Evolutionary conservation across 37 sponge, comb jelly and placozoan genomes (phyloP).

Genomic region (Petrosia ficiformis): DNA sequence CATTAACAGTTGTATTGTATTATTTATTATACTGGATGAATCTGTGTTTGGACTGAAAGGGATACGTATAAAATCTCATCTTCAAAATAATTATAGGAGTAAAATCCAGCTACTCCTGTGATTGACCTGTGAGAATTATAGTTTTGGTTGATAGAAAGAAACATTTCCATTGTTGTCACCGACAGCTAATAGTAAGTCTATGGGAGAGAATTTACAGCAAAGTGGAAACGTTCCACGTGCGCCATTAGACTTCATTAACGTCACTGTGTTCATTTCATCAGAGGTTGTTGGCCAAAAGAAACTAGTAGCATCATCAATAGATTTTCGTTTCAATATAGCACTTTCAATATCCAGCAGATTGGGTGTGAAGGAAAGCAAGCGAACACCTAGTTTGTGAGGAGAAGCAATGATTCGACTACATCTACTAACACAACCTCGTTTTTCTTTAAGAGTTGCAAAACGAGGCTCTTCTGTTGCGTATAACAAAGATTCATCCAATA

Average conservation of each 20-base stretch:
- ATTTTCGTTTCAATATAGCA: background rate
- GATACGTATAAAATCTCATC: no score
- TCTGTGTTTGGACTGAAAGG: no score
- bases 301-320: background rate
- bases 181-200: constrained; percentile 21
- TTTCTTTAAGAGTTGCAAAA: constrained; percentile 15
- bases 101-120: no score
- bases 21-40: no score
- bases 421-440: constrained; percentile 7
- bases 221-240: background rate
- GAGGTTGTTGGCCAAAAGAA: background rate
- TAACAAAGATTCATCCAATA: constrained; percentile 15
- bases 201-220: constrained; percentile 26
- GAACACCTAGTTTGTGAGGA: constrained; percentile 9
- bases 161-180: constrained; percentile 22
- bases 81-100: no score
- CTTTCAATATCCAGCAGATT: constrained; percentile 1
- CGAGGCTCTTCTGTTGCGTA: constrained; percentile 19
- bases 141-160: constrained; percentile 17
- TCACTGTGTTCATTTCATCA: background rate
- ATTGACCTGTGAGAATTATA: no score
- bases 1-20: no score
- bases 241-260: background rate
- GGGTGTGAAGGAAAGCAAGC: constrained; percentile 11
- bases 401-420: constrained; percentile 44